Percentiles rank a stretch among this genome's conserved stretches.
Conservation (phyloP, 2,888 invertebrate species). For the Lumbricus terrestris region DNA sequence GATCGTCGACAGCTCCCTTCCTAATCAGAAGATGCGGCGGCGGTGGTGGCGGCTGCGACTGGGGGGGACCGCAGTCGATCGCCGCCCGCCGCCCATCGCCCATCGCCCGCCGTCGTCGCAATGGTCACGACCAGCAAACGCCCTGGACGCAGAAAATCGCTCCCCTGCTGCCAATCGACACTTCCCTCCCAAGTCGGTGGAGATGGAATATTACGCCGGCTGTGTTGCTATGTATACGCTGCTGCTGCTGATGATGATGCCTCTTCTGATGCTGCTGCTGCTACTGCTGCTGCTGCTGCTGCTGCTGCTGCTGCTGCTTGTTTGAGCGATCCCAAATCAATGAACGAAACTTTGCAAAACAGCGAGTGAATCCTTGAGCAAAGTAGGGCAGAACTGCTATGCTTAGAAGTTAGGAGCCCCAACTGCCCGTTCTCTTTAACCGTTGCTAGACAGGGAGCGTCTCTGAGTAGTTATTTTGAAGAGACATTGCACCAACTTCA, state of each 20-base stretch:
- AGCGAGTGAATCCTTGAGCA: neutral
- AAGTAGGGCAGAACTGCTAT: neutral
- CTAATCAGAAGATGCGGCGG: neutral
- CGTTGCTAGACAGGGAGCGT: no score
- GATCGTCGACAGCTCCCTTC: neutral
- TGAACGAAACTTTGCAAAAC: neutral
- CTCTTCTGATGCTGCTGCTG: neutral
- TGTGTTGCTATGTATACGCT: neutral
- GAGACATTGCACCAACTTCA: no score
- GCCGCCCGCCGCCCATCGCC: no score
- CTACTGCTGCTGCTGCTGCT: slow-evolving; percentile 14
- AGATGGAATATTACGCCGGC: neutral
- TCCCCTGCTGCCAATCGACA: neutral
- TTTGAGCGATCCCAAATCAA: neutral
- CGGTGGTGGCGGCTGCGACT: neutral
- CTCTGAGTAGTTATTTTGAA: no score
- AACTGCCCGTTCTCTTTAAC: no score
- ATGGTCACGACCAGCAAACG: neutral
- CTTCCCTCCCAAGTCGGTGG: neutral
- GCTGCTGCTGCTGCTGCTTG: neutral
- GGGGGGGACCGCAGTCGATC: no score
- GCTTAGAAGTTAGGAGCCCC: no score
- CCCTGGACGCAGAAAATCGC: slow-evolving; percentile 3
- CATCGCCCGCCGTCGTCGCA: neutral
- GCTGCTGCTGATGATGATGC: neutral